Evolutionary conservation across 2,113 vertebrate genomes (phyloP).

Genomic region (Meleagris gallopavo): DNA sequence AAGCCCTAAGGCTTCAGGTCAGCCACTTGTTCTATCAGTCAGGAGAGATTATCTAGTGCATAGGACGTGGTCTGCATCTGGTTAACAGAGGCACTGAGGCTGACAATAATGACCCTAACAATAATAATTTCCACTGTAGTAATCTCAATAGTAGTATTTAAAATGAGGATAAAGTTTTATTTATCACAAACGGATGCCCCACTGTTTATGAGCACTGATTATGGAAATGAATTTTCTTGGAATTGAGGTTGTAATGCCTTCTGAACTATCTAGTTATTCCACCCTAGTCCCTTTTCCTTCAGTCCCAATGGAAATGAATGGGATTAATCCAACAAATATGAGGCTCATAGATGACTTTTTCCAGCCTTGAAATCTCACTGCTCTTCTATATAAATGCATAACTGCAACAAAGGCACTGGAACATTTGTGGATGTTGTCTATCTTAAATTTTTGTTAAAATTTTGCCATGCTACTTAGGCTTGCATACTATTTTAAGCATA

Average conservation of each 20-base stretch:
- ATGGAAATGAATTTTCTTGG: not conserved
- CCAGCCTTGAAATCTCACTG: not conserved
- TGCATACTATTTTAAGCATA: not conserved
- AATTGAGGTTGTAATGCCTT: not conserved
- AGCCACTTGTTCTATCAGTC: not conserved
- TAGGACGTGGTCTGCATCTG: not conserved
- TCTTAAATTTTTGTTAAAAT: not conserved
- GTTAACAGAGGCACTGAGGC: not conserved
- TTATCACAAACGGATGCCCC: not conserved
- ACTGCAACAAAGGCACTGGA: not conserved
- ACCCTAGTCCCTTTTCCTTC: not conserved
- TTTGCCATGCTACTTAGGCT: not conserved
- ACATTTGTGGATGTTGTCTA: not conserved
- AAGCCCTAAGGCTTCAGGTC: not conserved
- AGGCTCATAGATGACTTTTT: not conserved
- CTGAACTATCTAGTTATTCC: not conserved
- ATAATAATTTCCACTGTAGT: not conserved
- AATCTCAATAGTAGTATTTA: not conserved
- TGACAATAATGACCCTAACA: not conserved
- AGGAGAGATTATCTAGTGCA: not conserved
- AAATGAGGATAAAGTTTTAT: not conserved
- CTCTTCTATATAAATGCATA: not conserved
- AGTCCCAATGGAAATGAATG: not conserved
- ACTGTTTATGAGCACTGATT: not conserved
- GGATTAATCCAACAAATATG: not conserved